Percentiles rank a stretch among this genome's conserved stretches.
Evolutionary conservation across 2,797 vertebrate species (phyloP).

Genomic region (Bryconaethiops microstoma): DNA sequence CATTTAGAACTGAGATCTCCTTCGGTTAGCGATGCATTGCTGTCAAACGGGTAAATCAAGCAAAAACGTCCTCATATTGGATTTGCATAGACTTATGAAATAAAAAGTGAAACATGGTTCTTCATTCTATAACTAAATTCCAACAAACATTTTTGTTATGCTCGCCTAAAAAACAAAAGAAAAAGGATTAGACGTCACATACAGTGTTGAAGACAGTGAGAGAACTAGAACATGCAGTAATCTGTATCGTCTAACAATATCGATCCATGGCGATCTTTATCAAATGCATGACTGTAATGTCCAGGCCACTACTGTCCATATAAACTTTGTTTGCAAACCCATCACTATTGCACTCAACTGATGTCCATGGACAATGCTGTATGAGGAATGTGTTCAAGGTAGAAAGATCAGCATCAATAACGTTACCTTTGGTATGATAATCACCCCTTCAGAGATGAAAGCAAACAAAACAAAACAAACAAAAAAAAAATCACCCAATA

Average conservation of each 20-base stretch:
- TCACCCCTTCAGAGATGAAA: conserved; percentile 38
- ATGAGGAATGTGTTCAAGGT: conserved; percentile 19
- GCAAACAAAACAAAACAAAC: neutral
- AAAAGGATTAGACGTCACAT: conserved; percentile 18
- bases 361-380: neutral
- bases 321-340: conserved; percentile 17
- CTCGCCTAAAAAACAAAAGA: neutral
- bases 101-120: neutral
- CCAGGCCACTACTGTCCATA: neutral
- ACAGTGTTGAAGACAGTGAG: conserved; percentile 13
- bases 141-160: neutral
- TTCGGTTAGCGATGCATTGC: neutral
- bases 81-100: conserved; percentile 49
- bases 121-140: neutral
- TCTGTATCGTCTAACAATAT: neutral
- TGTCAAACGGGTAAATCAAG: neutral
- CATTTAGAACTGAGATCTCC: conserved; percentile 4
- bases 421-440: conserved; percentile 44
- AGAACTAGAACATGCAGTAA: conserved; percentile 3
- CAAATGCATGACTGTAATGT: neutral
- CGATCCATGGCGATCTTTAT: neutral
- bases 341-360: conserved; percentile 16
- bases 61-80: conserved; percentile 1
- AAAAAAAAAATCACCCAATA: neutral
- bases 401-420: conserved; percentile 1